Evolutionary conservation across 92 coral and sea anemone species (phyloP), one percentile per base, ranked within the genome.

Genomic region (Zoanthus sociatus): DNA sequence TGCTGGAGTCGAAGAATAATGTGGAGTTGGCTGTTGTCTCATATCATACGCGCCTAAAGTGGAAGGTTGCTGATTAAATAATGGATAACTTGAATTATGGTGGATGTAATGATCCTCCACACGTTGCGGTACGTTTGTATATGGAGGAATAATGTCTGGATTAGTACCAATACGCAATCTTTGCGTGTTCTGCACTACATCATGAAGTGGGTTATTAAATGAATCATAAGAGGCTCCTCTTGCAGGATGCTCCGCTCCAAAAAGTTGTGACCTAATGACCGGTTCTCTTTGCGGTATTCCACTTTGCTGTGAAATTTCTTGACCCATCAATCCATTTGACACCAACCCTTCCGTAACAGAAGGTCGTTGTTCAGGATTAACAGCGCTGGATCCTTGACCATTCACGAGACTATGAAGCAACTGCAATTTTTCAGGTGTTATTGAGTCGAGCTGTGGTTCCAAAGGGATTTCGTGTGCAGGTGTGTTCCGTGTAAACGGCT

Each of bases 381-480:
- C 68, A 14, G 48, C 26, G 54, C 11, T 54, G 15, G 64, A 20
- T 26, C 21, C 67, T 32, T 77, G 67, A 47, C 67, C 82, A 77
- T 77, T 77, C 21, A 77, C 31, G 4, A 77, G 64, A 53, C 67
- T 53, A 53, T 48, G 44, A 77, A 77, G 82, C 7, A 77, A 18
- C 61, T 77, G 66, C 45, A 77, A 44, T 51, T 77, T 53, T 46
- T 77, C 82, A 9, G 82, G 44, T 50, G 66, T 53, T 31, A 77
- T 26, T 14, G 82, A 77, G 33, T 66, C 82, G 54, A 77, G 82
- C 66, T 77, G 45, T 18, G 78, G 47, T 20, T 75, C 78, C 78
- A 75, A 1, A 31, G 78, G 31, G 12, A 4, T 5, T 58, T 48
- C 58, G 11, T 48, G 60, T 17, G 58, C 33, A 6, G 45, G 48